Conservation (phyloP, 2,888 invertebrate genomes). For the Drosophila colorata region DNA sequence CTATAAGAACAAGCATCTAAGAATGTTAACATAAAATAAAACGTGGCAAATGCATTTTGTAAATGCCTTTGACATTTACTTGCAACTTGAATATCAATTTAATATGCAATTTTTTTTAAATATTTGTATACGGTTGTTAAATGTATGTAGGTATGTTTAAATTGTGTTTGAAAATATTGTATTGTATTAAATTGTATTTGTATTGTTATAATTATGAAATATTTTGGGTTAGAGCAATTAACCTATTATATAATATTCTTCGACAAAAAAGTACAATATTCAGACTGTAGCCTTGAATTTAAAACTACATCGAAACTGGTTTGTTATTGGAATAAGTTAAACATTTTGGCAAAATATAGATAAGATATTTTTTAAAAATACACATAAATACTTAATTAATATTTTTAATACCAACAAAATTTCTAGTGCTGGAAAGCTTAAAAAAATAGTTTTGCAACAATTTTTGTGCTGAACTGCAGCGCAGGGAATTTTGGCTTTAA, state of each 20-base stretch:
- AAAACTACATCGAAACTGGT: too few relatives aligned
- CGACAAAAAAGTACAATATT: too few relatives aligned
- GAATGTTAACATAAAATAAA: background rate
- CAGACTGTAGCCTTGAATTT: too few relatives aligned
- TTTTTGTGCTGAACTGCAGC: too few relatives aligned
- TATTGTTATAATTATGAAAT: too few relatives aligned
- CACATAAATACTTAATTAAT: too few relatives aligned
- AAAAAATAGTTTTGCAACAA: too few relatives aligned
- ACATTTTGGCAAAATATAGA: background rate
- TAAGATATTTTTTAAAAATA: background rate
- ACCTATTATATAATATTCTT: too few relatives aligned
- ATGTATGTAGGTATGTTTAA: background rate
- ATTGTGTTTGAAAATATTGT: background rate
- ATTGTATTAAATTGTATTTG: too few relatives aligned
- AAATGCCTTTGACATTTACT: background rate
- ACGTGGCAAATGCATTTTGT: background rate
- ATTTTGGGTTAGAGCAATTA: too few relatives aligned
- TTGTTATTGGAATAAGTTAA: too few relatives aligned
- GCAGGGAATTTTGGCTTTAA: background rate
- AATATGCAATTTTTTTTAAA: background rate
- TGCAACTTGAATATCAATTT: background rate
- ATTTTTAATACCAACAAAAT: background rate
- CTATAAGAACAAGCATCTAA: background rate
- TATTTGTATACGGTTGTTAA: background rate
- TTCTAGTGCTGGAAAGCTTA: too few relatives aligned